These are phyloP conservation scores for Lamellibrachia luymesi DNA, from an alignment of 1,140 invertebrate genomes.

Conservation along the genomic window DNA sequence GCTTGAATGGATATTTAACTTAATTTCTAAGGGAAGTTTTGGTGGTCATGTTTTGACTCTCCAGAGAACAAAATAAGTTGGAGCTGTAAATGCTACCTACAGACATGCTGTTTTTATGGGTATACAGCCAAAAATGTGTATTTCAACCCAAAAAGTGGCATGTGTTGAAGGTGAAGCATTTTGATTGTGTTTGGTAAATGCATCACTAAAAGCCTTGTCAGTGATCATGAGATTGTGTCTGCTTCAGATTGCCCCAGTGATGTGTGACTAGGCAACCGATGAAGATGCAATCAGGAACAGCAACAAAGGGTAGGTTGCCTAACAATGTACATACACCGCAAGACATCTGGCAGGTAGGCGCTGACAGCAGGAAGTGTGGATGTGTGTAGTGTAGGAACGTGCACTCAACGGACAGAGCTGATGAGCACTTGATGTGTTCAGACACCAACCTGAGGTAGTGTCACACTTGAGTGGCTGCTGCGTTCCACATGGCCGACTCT, in stretches of 20 bases:
- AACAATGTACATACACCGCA: neutral
- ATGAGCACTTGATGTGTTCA: neutral
- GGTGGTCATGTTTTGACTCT: no score
- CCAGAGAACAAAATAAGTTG: no score
- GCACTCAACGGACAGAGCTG: neutral
- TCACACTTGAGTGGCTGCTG: neutral
- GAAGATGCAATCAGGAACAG: neutral
- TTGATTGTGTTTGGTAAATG: neutral
- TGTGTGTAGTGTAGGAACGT: neutral
- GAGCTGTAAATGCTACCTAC: no score
- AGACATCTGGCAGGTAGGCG: neutral
- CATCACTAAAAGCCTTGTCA: neutral
- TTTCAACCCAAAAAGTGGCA: no score
- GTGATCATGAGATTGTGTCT: neutral
- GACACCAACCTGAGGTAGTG: neutral
- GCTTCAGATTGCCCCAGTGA: neutral
- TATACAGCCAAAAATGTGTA: no score
- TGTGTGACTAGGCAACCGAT: neutral
- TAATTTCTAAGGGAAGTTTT: no score
- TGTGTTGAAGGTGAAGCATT: neutral
- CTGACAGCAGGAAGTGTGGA: neutral
- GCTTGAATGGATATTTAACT: no score
- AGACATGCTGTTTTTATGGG: no score
- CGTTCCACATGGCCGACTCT: neutral
- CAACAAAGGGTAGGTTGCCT: conserved; percentile 3